A percentile compares a stretch with the other conserved stretches of the same genome.
Evolutionary conservation across 2,113 vertebrate species (phyloP).

Genomic region (Phylloscopus trochilus): DNA sequence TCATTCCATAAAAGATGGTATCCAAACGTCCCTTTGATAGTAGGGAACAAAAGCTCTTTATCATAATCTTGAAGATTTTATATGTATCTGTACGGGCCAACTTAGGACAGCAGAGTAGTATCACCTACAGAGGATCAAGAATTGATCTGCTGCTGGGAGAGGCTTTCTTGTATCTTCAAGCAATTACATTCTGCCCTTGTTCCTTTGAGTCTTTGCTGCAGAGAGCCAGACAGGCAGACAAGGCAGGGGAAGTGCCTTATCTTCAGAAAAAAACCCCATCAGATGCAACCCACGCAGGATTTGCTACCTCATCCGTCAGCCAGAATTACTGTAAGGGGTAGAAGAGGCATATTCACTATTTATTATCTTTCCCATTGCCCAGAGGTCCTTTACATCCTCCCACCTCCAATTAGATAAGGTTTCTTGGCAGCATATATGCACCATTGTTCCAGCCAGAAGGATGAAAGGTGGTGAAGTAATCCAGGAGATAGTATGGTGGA

Average conservation of each 20-base stretch:
- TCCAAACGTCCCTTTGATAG: background rate
- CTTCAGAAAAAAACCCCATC: background rate
- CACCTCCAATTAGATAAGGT: background rate
- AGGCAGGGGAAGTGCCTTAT: background rate
- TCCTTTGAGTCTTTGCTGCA: background rate
- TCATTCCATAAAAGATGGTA: background rate
- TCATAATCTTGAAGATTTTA: background rate
- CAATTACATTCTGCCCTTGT: background rate
- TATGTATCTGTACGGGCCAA: background rate
- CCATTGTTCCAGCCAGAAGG: background rate
- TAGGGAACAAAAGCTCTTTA: background rate
- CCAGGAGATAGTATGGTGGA: background rate
- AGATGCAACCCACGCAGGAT: background rate
- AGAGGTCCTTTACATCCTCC: background rate
- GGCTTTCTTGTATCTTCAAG: background rate
- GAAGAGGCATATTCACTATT: background rate
- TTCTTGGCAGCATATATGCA: background rate
- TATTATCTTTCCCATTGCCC: background rate
- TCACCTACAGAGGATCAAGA: background rate
- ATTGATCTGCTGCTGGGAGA: background rate
- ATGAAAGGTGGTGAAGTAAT: background rate
- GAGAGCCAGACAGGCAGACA: background rate
- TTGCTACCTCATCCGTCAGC: background rate
- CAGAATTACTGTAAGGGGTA: background rate
- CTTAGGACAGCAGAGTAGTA: background rate